Evolutionary conservation across 2,113 vertebrate genomes (phyloP).

Genomic region (Stigmatopora argus): DNA sequence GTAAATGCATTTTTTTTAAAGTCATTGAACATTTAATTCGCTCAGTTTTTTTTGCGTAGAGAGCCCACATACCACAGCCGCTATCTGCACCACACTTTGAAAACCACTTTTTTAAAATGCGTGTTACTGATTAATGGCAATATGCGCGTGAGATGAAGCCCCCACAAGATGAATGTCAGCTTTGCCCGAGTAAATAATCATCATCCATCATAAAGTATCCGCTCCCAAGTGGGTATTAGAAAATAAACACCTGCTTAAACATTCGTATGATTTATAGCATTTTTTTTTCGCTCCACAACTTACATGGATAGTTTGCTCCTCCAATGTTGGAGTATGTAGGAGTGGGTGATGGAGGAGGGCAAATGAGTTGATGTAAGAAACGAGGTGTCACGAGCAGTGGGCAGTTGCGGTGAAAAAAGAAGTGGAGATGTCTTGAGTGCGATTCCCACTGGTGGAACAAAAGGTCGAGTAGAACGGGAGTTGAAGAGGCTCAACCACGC

Average conservation of each 20-base stretch:
- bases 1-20: no score
- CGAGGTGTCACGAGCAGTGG: conserved; percentile 40
- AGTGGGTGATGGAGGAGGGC: conserved; percentile 32
- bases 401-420: conserved; percentile 22
- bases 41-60: no score
- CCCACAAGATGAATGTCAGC: conserved; percentile 38
- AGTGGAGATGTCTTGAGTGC: conserved; percentile 34
- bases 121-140: conserved; percentile 18
- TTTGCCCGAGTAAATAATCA: conserved; percentile 33
- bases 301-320: conserved; percentile 9
- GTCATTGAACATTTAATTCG: no score
- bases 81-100: no score
- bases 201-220: conserved; percentile 29
- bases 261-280: conserved; percentile 23
- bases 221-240: conserved; percentile 2
- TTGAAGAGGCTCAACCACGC: conserved; percentile 11
- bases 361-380: conserved; percentile 43
- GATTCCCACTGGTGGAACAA: conserved; percentile 12
- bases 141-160: conserved; percentile 15
- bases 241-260: conserved; percentile 28
- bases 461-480: conserved; percentile 27
- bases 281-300: conserved; percentile 14
- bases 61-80: no score
- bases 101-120: conserved; percentile 9
- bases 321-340: conserved; percentile 31